Base-by-base conservation (phyloP, 2,888 invertebrate genomes). In the Ennomos quercinarius region DNA sequence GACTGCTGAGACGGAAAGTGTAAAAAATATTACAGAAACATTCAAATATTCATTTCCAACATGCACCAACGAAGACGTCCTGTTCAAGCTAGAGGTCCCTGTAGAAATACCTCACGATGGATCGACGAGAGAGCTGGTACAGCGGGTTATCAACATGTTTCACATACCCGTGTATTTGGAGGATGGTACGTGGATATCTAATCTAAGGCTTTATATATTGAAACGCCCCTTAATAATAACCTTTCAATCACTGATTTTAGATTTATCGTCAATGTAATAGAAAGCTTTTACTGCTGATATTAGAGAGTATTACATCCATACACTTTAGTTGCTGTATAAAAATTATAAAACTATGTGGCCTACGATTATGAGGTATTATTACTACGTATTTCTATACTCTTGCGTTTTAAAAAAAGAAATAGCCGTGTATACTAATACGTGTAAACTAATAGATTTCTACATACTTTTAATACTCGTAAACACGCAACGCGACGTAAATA, bases 151-250 rank as follows among this genome's bases (percentile, higher is more conserved):
- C 68, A 91, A 93, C 47, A 94, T 95, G 71, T 95, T 96, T 72
- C 95, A 95, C 72, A 87, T 96, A 49, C 96, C 96, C 0, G 94
- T 94, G 61, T 95, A 95, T 76, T 86, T 95, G 50, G 95, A 95
- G 80, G 92, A 94, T 65, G 95, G 95, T 95, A 83, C 72, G 74
- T 61, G 10, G 35, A 43, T 54, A 39, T 39, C 44, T 9, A 40
- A 3, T 35, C 44, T 9, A 40, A 3, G 17, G 9, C 45, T 45
- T 38, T 34, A 11, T 34, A 8, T 36, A 35, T 13, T 46, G 4
- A 42, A 17, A n/a, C 36, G 5, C 12, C 8, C n/a, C 27, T 6
- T 27, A 6, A 6, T 6, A 27, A 27, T 27, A 27, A 27, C 5
- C 27, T 27, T 27, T 27, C 27, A 27, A 27, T 6, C 27, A 27